phyloP scores from a whole-genome alignment of 2,888 invertebrate species.

The Oegoconia quadripuncta region DNA sequence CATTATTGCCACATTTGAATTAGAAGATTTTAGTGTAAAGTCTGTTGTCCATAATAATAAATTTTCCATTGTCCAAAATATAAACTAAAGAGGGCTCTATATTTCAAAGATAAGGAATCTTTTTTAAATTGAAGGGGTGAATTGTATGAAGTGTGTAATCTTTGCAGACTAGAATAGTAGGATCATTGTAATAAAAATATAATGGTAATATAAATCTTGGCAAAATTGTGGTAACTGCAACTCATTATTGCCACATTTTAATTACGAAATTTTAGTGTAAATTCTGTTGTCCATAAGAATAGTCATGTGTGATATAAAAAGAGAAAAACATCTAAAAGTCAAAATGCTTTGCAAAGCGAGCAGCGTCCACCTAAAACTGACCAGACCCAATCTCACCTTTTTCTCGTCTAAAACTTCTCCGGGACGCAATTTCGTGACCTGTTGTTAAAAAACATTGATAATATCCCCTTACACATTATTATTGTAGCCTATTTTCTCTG shows the following conservation, averaged over 20 bases:
- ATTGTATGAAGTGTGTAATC: neutral
- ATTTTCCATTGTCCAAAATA: too few relatives aligned
- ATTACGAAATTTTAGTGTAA: too few relatives aligned
- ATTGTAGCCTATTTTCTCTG: slow-evolving; percentile 62
- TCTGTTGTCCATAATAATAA: too few relatives aligned
- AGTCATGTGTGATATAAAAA: slow-evolving; percentile 41
- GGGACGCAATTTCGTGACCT: slow-evolving; percentile 94
- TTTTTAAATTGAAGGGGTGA: neutral
- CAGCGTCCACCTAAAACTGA: slow-evolving; percentile 73
- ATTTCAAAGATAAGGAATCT: neutral
- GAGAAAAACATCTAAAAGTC: slow-evolving; percentile 47
- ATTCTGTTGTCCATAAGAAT: slow-evolving; percentile 3
- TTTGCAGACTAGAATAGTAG: slow-evolving; percentile 3
- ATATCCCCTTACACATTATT: slow-evolving; percentile 49
- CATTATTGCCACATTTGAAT: too few relatives aligned
- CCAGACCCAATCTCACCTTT: slow-evolving; percentile 88
- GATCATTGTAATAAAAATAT: slow-evolving; percentile 10
- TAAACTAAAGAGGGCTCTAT: slow-evolving; percentile 19
- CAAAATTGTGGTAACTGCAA: too few relatives aligned
- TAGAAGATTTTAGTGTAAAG: too few relatives aligned
- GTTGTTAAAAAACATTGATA: slow-evolving; percentile 74
- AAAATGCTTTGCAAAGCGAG: slow-evolving; percentile 77
- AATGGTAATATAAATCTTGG: neutral
- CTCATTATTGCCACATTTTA: too few relatives aligned
- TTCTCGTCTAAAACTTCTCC: slow-evolving; percentile 96